phyloP scores from a whole-genome alignment of 30 jellyfish, hydroid and myxozoan genomes.

The Aurelia coerulea region DNA sequence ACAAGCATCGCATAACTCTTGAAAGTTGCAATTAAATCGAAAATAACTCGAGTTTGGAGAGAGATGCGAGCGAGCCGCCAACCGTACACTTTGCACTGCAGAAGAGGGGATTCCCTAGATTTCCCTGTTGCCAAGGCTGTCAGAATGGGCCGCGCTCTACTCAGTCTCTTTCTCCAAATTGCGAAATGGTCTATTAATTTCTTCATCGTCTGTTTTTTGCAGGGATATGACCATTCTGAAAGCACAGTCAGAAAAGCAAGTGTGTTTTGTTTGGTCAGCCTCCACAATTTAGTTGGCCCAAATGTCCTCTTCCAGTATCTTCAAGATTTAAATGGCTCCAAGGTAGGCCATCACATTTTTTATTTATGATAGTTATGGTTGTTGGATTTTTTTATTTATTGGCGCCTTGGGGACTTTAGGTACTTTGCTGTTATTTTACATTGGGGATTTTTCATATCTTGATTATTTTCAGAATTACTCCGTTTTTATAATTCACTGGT shows the following conservation, averaged over 20 bases:
- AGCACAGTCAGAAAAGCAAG: slow-evolving; percentile 97
- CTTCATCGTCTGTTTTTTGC: slow-evolving; percentile 6
- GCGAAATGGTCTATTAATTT: background rate
- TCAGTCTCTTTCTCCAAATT: too few species aligned
- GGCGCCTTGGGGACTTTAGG: background rate
- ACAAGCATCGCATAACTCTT: too few species aligned
- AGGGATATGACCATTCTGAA: slow-evolving; percentile 95
- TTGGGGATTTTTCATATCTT: too few species aligned
- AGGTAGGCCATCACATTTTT: slow-evolving; percentile 60
- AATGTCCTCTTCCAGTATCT: slow-evolving; percentile 79
- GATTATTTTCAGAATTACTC: background rate
- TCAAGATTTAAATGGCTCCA: slow-evolving; percentile 85
- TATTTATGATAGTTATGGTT: too few species aligned
- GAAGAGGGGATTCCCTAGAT: too few species aligned
- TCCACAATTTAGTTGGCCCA: slow-evolving; percentile 91
- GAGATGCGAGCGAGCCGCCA: too few species aligned
- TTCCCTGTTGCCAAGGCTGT: too few species aligned
- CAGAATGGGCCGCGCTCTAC: too few species aligned
- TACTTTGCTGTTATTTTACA: too few species aligned
- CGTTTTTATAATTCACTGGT: background rate
- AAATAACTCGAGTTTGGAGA: too few species aligned
- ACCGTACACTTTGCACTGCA: too few species aligned
- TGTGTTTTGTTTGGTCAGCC: slow-evolving; percentile 92
- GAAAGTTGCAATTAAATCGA: too few species aligned
- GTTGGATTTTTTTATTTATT: background rate